A percentile compares a stretch with the other conserved stretches of the same genome.
Conservation (phyloP, 2,797 vertebrate species). For the Anomalospiza imberbis region DNA sequence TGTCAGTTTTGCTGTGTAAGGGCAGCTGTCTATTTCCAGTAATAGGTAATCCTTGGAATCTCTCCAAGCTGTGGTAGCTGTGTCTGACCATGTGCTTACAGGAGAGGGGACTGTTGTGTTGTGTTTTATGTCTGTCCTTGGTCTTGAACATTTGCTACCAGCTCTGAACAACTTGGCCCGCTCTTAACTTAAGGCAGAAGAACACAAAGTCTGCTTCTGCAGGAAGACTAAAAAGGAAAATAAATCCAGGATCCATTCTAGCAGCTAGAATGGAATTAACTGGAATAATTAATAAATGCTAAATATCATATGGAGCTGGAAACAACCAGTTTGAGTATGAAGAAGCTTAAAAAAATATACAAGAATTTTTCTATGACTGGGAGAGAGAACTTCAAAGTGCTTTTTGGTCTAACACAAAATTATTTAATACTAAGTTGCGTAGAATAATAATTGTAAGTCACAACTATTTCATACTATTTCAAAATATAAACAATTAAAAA, state of each 20-base stretch:
- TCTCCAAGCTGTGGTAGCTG: neutral
- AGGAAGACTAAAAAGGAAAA: neutral
- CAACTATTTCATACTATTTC: neutral
- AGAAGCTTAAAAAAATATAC: neutral
- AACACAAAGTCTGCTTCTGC: neutral
- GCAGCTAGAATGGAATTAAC: neutral
- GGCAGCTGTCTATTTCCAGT: neutral
- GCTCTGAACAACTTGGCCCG: neutral
- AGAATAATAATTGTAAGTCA: neutral
- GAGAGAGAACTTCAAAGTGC: neutral
- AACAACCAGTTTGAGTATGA: neutral
- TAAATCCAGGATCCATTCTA: neutral
- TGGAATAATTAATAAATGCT: slow-evolving; percentile 7
- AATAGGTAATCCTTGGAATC: neutral
- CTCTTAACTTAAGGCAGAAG: neutral
- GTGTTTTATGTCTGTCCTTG: neutral
- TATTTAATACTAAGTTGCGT: neutral
- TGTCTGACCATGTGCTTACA: neutral
- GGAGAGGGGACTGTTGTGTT: neutral
- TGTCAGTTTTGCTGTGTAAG: neutral
- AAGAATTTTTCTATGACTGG: neutral
- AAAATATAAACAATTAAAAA: neutral
- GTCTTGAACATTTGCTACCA: neutral
- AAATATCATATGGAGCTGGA: neutral
- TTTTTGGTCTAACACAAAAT: neutral